These are phyloP conservation scores for Drosophila orosa DNA, from an alignment of 1,140 invertebrate species.

Conservation along the genomic window DNA sequence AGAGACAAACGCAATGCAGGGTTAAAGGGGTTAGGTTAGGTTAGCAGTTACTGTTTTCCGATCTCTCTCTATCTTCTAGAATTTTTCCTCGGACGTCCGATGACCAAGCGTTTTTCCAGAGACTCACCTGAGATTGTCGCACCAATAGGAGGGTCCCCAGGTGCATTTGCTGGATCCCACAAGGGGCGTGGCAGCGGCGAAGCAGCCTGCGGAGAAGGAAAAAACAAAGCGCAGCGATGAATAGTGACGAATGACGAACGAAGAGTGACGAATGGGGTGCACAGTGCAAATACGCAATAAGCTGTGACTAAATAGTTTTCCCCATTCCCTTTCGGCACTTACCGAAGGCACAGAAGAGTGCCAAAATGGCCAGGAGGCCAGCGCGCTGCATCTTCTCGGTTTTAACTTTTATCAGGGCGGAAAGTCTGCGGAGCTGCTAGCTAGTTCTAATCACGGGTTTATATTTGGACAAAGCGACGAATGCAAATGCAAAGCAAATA, in stretches of 20 bases:
- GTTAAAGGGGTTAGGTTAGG: constrained; percentile 52
- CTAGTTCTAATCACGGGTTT: constrained; percentile 11
- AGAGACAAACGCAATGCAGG: constrained; percentile 16
- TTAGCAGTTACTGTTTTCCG: background rate
- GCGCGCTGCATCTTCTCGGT: constrained; percentile 50
- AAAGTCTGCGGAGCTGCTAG: background rate
- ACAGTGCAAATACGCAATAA: constrained; percentile 31
- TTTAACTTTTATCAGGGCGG: background rate
- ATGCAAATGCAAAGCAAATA: constrained; percentile 30
- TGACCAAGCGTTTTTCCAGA: constrained; percentile 64
- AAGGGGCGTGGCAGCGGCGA: constrained; percentile 62
- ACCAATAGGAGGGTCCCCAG: constrained; percentile 93
- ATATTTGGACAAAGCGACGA: constrained; percentile 9
- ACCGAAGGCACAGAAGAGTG: constrained; percentile 64
- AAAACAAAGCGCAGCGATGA: constrained; percentile 13
- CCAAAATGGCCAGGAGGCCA: constrained; percentile 78
- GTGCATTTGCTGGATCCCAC: constrained; percentile 90
- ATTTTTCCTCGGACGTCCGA: constrained; percentile 20
- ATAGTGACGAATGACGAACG: constrained; percentile 7
- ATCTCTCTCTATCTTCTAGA: constrained; percentile 12
- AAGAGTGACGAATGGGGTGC: constrained; percentile 8
- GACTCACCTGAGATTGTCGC: constrained; percentile 89
- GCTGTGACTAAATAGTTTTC: constrained; percentile 35
- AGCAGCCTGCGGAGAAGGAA: constrained; percentile 52
- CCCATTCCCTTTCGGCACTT: constrained; percentile 40